Evolutionary conservation across 2,797 vertebrate genomes (phyloP).

Genomic region (Pantherophis alleghaniensis): DNA sequence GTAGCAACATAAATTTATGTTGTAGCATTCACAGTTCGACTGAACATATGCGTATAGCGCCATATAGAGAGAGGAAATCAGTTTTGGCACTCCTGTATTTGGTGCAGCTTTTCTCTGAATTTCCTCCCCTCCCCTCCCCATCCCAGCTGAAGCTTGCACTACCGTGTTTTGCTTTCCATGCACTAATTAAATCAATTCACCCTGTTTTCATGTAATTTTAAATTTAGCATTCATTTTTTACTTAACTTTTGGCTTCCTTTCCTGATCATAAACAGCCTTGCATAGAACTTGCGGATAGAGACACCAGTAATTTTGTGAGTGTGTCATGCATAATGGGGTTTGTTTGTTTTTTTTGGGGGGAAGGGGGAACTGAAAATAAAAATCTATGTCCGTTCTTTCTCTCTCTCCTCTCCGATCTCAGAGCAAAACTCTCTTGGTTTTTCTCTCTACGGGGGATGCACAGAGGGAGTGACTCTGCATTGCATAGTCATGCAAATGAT

Average conservation of each 20-base stretch:
- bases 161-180: slow-evolving; percentile 70
- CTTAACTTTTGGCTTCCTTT: slow-evolving; percentile 80
- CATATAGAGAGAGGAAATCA: background rate
- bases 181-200: slow-evolving; percentile 80
- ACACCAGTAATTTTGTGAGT: slow-evolving; percentile 73
- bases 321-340: slow-evolving; percentile 64
- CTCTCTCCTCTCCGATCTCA: background rate
- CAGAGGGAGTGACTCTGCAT: background rate
- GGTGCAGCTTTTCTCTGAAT: slow-evolving; percentile 10
- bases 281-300: slow-evolving; percentile 75
- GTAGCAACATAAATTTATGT: slow-evolving; percentile 64
- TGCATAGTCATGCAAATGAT: background rate
- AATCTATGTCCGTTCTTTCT: background rate
- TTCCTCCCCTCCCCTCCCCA: slow-evolving; percentile 43
- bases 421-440: background rate
- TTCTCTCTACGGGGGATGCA: background rate
- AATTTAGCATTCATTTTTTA: slow-evolving; percentile 82
- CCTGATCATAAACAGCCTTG: slow-evolving; percentile 78
- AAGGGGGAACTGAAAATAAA: slow-evolving; percentile 41
- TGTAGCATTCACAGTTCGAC: slow-evolving; percentile 57
- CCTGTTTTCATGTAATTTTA: slow-evolving; percentile 79
- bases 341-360: slow-evolving; percentile 49
- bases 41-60: background rate
- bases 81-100: slow-evolving; percentile 56
- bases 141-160: slow-evolving; percentile 68